phyloP scores from a whole-genome alignment of 2,888 invertebrate species.

The Lithodes maja region DNA sequence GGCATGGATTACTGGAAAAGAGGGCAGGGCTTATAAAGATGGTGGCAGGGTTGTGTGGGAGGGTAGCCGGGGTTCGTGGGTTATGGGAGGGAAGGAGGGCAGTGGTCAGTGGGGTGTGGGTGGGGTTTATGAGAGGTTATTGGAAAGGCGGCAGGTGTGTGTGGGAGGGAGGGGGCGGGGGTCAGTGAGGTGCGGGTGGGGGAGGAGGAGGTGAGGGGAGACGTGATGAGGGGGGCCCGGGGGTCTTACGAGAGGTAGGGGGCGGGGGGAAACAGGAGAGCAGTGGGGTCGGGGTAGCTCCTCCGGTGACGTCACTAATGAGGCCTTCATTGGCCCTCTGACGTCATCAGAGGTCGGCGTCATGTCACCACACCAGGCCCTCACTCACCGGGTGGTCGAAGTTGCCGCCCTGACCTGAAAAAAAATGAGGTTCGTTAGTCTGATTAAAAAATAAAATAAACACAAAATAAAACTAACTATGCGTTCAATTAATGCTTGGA shows the following conservation, averaged over 20 bases:
- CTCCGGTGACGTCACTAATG: conserved; percentile 54
- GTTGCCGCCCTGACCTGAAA: conserved; percentile 55
- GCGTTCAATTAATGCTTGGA: too few species aligned
- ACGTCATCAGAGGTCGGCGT: conserved; percentile 65
- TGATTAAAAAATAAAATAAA: too few species aligned
- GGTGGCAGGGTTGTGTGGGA: neutral
- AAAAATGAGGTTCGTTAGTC: neutral
- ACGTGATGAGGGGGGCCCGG: conserved; percentile 12
- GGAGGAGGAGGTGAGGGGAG: conserved; percentile 17
- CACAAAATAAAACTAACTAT: too few species aligned
- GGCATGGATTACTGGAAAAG: neutral
- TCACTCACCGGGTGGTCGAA: conserved; percentile 69
- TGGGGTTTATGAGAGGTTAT: neutral
- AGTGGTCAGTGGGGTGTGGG: neutral
- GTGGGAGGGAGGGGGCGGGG: neutral
- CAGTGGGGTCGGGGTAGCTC: conserved; percentile 18
- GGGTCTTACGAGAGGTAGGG: conserved; percentile 12
- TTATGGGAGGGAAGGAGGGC: neutral
- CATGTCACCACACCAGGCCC: conserved; percentile 70
- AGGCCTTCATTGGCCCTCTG: conserved; percentile 47
- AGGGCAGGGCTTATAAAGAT: neutral
- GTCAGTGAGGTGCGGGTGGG: neutral
- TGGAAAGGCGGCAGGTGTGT: neutral
- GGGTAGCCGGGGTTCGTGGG: neutral
- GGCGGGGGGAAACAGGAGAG: conserved; percentile 52